Evolutionary conservation across 2,113 vertebrate genomes (phyloP), one percentile per base, ranked within the genome.

Genomic region (Zootoca vivipara): DNA sequence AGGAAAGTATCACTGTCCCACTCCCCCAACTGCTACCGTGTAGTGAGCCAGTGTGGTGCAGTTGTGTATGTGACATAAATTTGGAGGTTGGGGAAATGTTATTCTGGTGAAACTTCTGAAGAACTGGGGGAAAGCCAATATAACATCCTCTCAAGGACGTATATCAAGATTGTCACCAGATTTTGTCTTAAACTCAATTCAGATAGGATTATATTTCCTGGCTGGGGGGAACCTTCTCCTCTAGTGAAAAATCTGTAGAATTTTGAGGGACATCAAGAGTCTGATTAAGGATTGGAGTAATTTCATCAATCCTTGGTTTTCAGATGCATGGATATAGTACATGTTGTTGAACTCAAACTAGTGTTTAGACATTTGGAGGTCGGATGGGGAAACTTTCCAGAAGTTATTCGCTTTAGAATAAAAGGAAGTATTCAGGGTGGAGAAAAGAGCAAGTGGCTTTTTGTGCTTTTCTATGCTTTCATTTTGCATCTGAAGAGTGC

Each of bases 401-500:
- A 28, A 35, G 42, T 2, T 15, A 4, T 78, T 75, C 46, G 28
- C 35, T 69, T 86, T 20, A 46, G 35, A 30, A n/a, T 16, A 9
- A 22, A 35, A 42, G 33, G 4, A 33, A 73, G 42, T 5, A 9
- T 52, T 35, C 24, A 3, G 83, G 52, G 46, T 22, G 12, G 56
- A 77, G 40, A 33, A 64, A 69, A 4, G 26, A 69, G 18, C 56
- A 16, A 28, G 46, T 30, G 10, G 1, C 8, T 78, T 26, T 86
- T 4, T 13, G 33, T 26, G 72, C 74, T 22, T 33, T 70, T 80
- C 85, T 5, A 6, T 22, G 7, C 26, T 46, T 65, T 38, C 73
- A 26, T 52, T 87, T 87, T 70, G 85, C 85, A 87, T 87, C 10
- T 80, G 77, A 87, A 79, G 30, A 1, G 64, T 9, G 62, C 42